Evolutionary conservation across 2,888 invertebrate species (phyloP).

Genomic region (Allolobophora icterica): DNA sequence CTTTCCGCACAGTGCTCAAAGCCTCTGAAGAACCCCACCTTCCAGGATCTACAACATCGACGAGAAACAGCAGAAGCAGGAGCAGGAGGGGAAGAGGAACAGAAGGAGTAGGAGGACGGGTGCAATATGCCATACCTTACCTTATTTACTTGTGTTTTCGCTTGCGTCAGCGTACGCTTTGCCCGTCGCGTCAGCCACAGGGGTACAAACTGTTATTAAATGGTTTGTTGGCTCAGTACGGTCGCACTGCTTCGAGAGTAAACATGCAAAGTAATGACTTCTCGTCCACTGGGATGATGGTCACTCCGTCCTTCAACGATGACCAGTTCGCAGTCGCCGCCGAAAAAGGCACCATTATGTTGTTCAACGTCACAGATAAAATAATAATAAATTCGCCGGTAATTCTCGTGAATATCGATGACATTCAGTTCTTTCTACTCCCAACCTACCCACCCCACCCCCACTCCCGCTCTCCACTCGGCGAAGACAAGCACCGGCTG

Average conservation of each 20-base stretch:
- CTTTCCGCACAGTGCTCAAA: not conserved
- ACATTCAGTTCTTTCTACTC: not conserved
- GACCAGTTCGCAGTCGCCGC: not conserved
- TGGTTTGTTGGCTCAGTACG: conserved; percentile 4
- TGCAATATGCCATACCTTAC: not conserved
- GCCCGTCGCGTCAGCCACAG: not conserved
- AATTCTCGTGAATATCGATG: not conserved
- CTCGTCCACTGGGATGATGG: not conserved
- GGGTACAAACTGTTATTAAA: conserved; percentile 17
- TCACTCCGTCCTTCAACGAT: not conserved
- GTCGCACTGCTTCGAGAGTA: not conserved
- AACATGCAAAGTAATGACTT: conserved; percentile 25
- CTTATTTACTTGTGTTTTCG: not conserved
- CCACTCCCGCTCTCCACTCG: not conserved
- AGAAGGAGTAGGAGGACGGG: not conserved
- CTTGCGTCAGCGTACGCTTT: not conserved
- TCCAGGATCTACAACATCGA: not conserved
- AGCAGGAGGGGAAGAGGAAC: not conserved
- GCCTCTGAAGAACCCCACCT: not conserved
- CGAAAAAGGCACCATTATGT: not conserved
- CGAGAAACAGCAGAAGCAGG: conserved; percentile 77
- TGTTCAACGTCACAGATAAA: not conserved
- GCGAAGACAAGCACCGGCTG: not conserved
- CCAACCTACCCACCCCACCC: not conserved
- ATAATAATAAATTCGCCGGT: not conserved